phyloP scores from a whole-genome alignment of 1,140 invertebrate genomes.

The Neodiprion lecontei region DNA sequence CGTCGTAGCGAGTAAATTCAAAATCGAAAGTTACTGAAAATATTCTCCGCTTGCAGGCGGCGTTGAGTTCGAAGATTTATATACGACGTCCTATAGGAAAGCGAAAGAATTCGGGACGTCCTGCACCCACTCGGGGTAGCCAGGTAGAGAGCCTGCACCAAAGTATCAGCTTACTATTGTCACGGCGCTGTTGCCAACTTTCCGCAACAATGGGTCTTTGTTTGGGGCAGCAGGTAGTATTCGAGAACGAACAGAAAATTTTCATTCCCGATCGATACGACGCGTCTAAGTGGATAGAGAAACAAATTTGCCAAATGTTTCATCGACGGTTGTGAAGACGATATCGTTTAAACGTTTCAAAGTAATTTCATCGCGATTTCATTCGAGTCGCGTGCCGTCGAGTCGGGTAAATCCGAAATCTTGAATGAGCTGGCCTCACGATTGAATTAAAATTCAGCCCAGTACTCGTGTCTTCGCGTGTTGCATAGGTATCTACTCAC shows the following conservation, averaged over 20 bases:
- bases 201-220: background rate
- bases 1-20: background rate
- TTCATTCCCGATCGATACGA: background rate
- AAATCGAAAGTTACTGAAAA: background rate
- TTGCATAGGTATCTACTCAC: too few relatives aligned
- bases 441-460: too few relatives aligned
- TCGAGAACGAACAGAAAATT: background rate
- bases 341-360: too few relatives aligned
- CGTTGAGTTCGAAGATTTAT: background rate
- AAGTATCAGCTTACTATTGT: slow-evolving; percentile 1
- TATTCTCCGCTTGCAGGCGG: background rate
- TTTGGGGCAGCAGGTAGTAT: too few relatives aligned
- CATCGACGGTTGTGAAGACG: too few relatives aligned
- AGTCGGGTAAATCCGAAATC: too few relatives aligned
- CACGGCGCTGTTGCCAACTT: background rate
- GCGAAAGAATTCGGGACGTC: background rate
- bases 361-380: too few relatives aligned
- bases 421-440: too few relatives aligned
- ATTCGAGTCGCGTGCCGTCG: too few relatives aligned
- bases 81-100: background rate
- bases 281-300: too few relatives aligned
- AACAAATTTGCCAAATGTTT: too few relatives aligned
- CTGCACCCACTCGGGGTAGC: background rate
- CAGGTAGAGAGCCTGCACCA: background rate
- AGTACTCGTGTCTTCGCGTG: too few relatives aligned